A percentile compares a stretch with the other conserved stretches of the same genome.
phyloP scores from a whole-genome alignment of 2,888 invertebrate species.

The Thera britannica region DNA sequence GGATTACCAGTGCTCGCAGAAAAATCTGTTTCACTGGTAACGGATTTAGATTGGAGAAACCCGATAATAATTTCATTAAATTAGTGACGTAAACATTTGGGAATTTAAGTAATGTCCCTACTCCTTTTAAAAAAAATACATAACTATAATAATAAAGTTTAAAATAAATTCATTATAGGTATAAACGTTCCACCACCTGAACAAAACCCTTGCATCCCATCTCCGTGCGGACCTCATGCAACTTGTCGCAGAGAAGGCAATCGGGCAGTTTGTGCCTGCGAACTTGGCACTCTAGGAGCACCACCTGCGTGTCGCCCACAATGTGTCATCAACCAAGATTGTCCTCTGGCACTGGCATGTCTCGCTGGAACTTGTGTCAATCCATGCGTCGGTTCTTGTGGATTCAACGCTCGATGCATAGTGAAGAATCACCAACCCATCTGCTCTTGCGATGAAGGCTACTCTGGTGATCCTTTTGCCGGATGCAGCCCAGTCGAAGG shows the following conservation, averaged over 20 bases:
- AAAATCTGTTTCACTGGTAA: not conserved
- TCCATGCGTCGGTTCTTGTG: constrained; percentile 91
- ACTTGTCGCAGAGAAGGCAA: constrained; percentile 86
- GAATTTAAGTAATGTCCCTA: no score
- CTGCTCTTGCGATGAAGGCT: constrained; percentile 90
- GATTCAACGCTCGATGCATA: constrained; percentile 89
- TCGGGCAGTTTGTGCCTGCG: constrained; percentile 89
- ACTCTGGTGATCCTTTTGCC: constrained; percentile 91
- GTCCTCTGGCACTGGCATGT: constrained; percentile 90
- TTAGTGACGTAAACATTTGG: no score
- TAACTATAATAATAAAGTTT: not conserved
- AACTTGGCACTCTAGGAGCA: constrained; percentile 89
- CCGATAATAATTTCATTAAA: no score
- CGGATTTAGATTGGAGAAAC: no score
- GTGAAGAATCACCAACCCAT: constrained; percentile 91
- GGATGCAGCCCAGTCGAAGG: constrained; percentile 87
- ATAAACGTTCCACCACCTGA: constrained; percentile 68
- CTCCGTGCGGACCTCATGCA: constrained; percentile 89
- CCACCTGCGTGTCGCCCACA: constrained; percentile 92
- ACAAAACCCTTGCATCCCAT: constrained; percentile 85
- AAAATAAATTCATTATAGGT: constrained; percentile 47
- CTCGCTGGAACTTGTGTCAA: constrained; percentile 89
- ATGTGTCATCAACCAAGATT: constrained; percentile 91
- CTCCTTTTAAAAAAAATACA: not conserved
- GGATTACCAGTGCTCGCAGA: not conserved